phyloP scores from a whole-genome alignment of 1,140 invertebrate genomes.

The Asobara japonica region DNA sequence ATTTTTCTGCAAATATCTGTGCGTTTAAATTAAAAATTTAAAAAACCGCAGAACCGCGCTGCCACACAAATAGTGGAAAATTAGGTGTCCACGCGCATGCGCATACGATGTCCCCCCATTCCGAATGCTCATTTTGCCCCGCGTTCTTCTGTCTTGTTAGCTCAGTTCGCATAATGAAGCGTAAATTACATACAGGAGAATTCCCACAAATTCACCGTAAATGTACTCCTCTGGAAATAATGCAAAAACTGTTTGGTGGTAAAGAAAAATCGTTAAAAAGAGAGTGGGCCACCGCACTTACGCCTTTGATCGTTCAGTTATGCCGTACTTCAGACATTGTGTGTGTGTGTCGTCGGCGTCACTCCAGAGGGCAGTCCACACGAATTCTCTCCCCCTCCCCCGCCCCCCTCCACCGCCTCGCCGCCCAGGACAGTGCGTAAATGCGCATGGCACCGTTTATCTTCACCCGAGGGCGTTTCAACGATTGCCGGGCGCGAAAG shows the following conservation, averaged over 20 bases:
- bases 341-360: neutral
- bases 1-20: too few species aligned
- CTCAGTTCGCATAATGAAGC: neutral
- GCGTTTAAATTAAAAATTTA: too few species aligned
- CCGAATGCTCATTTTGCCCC: too few species aligned
- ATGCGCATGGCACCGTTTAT: constrained; percentile 1
- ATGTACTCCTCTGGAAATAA: neutral
- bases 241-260: too few species aligned
- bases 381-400: neutral
- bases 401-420: too few species aligned
- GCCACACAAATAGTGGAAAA: too few species aligned
- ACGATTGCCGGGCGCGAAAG: neutral
- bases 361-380: neutral
- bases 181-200: neutral
- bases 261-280: neutral
- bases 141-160: neutral
- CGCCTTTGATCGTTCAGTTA: neutral
- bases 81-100: too few species aligned
- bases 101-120: too few species aligned
- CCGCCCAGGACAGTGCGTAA: neutral
- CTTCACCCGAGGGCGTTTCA: neutral
- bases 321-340: too few species aligned
- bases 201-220: neutral
- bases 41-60: too few species aligned
- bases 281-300: neutral